Evolutionary conservation across 2,797 vertebrate genomes (phyloP), one percentile per base, ranked within the genome.

Genomic region (Cyprinella venusta): DNA sequence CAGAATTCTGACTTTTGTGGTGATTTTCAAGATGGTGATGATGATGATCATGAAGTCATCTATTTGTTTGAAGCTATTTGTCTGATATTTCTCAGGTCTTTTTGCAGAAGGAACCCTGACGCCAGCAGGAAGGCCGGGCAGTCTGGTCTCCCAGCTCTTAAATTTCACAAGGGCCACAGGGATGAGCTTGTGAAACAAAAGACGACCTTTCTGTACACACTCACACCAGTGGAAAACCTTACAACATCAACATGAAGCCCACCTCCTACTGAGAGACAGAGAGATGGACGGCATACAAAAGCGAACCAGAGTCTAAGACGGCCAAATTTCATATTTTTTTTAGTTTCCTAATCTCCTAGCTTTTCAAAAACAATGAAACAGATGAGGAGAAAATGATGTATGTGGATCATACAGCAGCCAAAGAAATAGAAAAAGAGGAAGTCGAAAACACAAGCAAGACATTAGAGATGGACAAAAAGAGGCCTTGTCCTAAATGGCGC

Each of bases 171-270:
- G 91, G 87, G 87, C 88, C 84, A 72, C 33, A 85, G 89, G 89
- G 92, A 93, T 85, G 90, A 89, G 89, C 89, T 81, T 21, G 90
- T 91, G 92, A 93, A 94, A 92, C 87, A 86, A 88, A 91, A 91
- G 85, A 89, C 84, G 54, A 79, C 82, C 81, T 86, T 86, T 86
- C 79, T 69, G 82, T 80, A 76, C 87, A 75, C 52, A 89, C 88
- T 90, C 88, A 77, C 88, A 86, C 80, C 61, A 85, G 86, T 85
- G 86, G 83, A 86, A 89, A 92, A 85, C 85, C 88, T 88, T 89
- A 91, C 84, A 89, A 89, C 85, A 81, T 88, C 80, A 90, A 90
- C 84, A 88, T 88, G 86, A 90, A 91, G 85, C 84, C 88, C 76
- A 69, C 68, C 77, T 89, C 86, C 87, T 61, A 50, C 84, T 78